Conservation (phyloP, 2,888 invertebrate species). For the Pegoplata infirma region DNA sequence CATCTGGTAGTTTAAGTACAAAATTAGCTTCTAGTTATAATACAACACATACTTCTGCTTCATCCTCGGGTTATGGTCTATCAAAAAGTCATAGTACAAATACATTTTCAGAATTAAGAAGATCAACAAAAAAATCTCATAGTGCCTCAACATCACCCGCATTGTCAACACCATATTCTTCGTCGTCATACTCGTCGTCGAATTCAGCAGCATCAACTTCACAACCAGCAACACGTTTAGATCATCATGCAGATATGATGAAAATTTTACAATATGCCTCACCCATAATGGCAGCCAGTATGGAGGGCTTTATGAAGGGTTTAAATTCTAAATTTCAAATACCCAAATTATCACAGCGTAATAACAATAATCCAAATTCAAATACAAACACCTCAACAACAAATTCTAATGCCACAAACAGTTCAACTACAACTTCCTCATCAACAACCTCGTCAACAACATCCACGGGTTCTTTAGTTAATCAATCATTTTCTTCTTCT, state of each 20-base stretch:
- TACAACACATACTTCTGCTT: conserved; percentile 62
- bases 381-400: conserved; percentile 49
- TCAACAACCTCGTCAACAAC: conserved; percentile 5
- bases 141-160: conserved; percentile 68
- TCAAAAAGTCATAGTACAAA: conserved; percentile 77
- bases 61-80: conserved; percentile 63
- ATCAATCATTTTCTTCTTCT: conserved; percentile 21
- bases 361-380: conserved; percentile 53
- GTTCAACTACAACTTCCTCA: not conserved
- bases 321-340: conserved; percentile 91
- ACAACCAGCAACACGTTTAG: conserved; percentile 72
- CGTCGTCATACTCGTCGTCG: conserved; percentile 10
- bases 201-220: conserved; percentile 58
- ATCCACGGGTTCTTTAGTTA: conserved; percentile 13
- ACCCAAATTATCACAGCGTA: conserved; percentile 85
- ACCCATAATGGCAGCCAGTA: conserved; percentile 80
- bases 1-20: conserved; percentile 75
- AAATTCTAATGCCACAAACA: conserved; percentile 8
- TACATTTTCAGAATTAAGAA: conserved; percentile 68
- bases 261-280: conserved; percentile 81
- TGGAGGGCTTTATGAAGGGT: conserved; percentile 88
- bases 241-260: conserved; percentile 76
- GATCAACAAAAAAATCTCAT: conserved; percentile 57
- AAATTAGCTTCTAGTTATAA: conserved; percentile 68
- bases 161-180: conserved; percentile 40